Evolutionary conservation across 2,888 invertebrate species (phyloP), one percentile per base, ranked within the genome.

Genomic region (Nomada fabriciana): DNA sequence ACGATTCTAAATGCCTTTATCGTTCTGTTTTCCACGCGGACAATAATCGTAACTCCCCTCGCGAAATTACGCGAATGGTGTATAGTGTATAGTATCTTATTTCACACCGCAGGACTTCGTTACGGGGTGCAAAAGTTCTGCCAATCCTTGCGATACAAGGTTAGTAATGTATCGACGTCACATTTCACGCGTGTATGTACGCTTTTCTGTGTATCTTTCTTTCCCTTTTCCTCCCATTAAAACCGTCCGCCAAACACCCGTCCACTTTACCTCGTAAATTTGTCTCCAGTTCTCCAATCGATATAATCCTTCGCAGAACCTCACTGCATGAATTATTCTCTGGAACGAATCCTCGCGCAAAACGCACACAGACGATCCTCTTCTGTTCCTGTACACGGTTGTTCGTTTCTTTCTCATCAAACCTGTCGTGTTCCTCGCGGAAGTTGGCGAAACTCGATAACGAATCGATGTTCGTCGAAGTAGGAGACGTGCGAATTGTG

Each of bases 1-100:
- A 63, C 80, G 80, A 80, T 84, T 88, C 82, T 86, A 85, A 82
- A 84, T 77, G 78, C 81, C 63, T 73, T 52, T 61, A 55, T 61
- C 75, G 61, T 23, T 50, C 70, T 43, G 73, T n/a, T 67, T 67
- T 47, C 55, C 42, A 1, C 47, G 15, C 11, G 57, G 73, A 86
- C 85, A 85, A 86, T 81, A 55, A 84, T 71, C 53, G 55, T 13
- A 47, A 42, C 11, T 72, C 72, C 15, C 11, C 47, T 29, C 29
- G 25, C n/a, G 43, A 60, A 29, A 70, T 61, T 52, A 52, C 29
- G 53, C 13, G 63, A 57, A 13, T 7, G 68, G 36, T 57, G 50
- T 57, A 25, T 25, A 25, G 25, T 25, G 25, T 25, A 25, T 25
- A 25, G 25, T 25, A 53, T 29, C 65, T 47, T 42, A 13, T 20